Base-by-base conservation (phyloP, 1,140 invertebrate genomes). In the Drosophila novamexicana region DNA sequence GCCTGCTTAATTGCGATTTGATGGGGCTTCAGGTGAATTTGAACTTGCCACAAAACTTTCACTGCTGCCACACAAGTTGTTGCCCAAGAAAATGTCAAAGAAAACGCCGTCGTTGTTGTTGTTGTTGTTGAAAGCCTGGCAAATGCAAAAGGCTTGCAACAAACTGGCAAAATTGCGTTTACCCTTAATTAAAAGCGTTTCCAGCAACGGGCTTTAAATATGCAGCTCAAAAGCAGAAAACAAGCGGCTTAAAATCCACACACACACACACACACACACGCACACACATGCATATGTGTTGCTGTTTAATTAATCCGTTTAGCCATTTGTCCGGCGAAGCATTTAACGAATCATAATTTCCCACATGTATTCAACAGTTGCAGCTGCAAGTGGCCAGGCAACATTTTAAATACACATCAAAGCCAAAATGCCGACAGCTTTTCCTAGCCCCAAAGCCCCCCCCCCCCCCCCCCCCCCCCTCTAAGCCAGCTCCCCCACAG, bases 341-440 rank as follows among this genome's bases (percentile, higher is more conserved):
- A 76, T 73, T 76, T 66, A 67, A 76, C 74, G 69, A 76, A 40
- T 78, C 81, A 88, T 88, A 88, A 89, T 89, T 88, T 88, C 84
- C 84, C 84, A 89, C 63, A 89, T 89, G 84, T 75, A 77, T 66
- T 58, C 54, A 32, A 50, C 47, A 47, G 6, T 22, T 42, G 29
- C 14, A 58, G 39, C 40, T 50, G 14, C 64, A 39, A 22, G 22
- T 3, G 22, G 22, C 22, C 22, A 3, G 22, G 2, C 22, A 16
- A 68, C 59, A 68, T 77, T 88, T 80, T 80, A 88, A 88, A 80
- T 80, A 83, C 84, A 88, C 83, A 83, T 88, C 83, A 88, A 88
- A 88, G 83, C 40, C 54, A 70, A 59, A 67, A 57, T 40, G 59
- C 61, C 29, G 22, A 32, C 52, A 7, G 32, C 29, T 16, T 12